A percentile compares a stretch with the other conserved stretches of the same genome.
Conservation (phyloP, 1,140 invertebrate species). For the Frieseomelitta varia region DNA sequence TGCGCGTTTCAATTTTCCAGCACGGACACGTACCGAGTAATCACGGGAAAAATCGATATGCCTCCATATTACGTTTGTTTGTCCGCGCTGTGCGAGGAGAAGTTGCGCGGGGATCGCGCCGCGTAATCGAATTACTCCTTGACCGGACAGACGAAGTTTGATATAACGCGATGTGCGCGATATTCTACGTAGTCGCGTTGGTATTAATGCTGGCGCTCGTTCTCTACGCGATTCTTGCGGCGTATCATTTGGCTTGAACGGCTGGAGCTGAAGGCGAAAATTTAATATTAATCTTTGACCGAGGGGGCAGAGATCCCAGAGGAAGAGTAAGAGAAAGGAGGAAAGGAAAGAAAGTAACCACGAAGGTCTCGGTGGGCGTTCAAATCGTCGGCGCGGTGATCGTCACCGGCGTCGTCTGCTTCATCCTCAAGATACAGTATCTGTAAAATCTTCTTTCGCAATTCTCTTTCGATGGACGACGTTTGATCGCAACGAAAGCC, state of each 20-base stretch:
- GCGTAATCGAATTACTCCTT: background rate
- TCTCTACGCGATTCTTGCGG: constrained; percentile 31
- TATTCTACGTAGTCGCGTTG: constrained; percentile 47
- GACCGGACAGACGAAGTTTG: background rate
- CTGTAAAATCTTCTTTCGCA: background rate
- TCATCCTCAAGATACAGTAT: constrained; percentile 18
- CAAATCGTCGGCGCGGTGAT: constrained; percentile 17
- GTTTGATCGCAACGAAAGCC: background rate
- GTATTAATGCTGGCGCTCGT: constrained; percentile 41
- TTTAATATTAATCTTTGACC: too few species aligned
- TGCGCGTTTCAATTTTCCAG: background rate
- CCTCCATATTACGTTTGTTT: background rate
- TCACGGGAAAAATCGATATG: background rate
- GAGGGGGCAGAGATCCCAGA: too few species aligned
- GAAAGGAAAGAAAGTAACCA: background rate
- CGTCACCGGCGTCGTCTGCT: constrained; percentile 17
- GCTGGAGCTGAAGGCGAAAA: background rate
- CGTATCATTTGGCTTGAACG: constrained; percentile 44
- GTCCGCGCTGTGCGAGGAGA: background rate
- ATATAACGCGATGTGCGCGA: constrained; percentile 39
- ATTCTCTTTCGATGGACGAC: background rate
- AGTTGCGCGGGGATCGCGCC: background rate
- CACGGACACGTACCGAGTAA: background rate
- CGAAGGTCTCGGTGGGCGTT: background rate
- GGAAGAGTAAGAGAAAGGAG: accelerated